A percentile compares a stretch with the other conserved stretches of the same genome.
Evolutionary conservation across 2,113 vertebrate genomes (phyloP).

Genomic region (Panthera uncia): DNA sequence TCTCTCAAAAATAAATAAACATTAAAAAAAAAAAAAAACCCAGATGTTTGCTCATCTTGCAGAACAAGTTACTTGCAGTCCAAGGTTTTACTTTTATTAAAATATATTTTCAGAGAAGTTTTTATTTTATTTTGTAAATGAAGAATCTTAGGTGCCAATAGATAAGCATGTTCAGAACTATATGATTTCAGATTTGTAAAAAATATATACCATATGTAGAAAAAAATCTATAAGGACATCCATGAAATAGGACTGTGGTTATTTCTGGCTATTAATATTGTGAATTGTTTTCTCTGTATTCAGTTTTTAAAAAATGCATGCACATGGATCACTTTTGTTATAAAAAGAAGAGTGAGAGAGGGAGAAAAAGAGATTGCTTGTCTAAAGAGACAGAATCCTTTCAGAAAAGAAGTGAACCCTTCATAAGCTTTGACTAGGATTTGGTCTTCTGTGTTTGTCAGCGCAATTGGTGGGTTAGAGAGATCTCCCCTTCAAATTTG

Average conservation of each 20-base stretch:
- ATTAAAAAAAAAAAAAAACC: too few species aligned
- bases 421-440: background rate
- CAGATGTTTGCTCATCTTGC: too few species aligned
- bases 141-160: background rate
- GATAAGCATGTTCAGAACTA: background rate
- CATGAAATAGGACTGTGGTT: background rate
- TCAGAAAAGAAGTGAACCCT: constrained; percentile 8
- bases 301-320: background rate
- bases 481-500: background rate
- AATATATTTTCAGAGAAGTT: background rate
- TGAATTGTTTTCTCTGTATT: background rate
- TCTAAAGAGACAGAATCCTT: background rate
- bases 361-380: background rate
- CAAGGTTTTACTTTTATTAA: background rate
- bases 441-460: background rate
- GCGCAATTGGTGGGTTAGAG: background rate
- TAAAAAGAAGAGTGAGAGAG: background rate
- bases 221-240: background rate
- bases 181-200: constrained; percentile 15
- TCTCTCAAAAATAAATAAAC: too few species aligned
- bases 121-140: constrained; percentile 1
- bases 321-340: background rate
- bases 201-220: background rate
- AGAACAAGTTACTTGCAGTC: too few species aligned
- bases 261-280: background rate